Evolutionary conservation across 2,888 invertebrate species (phyloP), one percentile per base, ranked within the genome.

Genomic region (Pachymerium ferrugineum): DNA sequence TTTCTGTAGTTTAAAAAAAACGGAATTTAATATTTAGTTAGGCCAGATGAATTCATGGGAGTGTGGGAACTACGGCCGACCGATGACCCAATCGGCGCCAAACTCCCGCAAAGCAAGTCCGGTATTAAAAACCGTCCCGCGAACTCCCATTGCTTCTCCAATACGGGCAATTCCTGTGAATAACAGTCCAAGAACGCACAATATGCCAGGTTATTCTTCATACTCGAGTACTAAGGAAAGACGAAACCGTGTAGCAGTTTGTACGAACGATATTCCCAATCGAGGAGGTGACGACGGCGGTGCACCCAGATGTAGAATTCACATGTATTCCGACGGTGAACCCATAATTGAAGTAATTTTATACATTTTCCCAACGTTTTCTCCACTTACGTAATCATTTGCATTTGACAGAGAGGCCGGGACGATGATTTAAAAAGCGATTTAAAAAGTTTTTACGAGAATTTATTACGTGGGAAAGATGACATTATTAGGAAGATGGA

Each of bases 381-480:
- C 12, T n/a, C 12, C 16, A 12, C 14, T 70, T 28, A 28, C 28
- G 28, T 14, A 70, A 28, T 70, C 3, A 29, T 3, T 1, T 3
- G 19, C 14, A 28, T 29, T 25, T 29, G 4, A 4, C 29, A 70
- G 70, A 28, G 70, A 28, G 3, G 4, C 29, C 29, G 30, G 1
- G 70, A 70, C 16, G 70, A 70, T 28, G 29, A 25, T 16, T 22
- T 70, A 6, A 70, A 70, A 70, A 14, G 29, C 10, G 70, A 70
- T 70, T 30, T 70, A 14, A 70, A 70, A 29, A 12, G 30, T 30
- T 70, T 70, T 30, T 70, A 70, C n/a, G 70, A 70, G 16, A 70
- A 70, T 70, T 30, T 70, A 30, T 29, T 70, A 12, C 6, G n/a
- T 4, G 70, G 70, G 14, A 70, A 70, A 70, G 70, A 70, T 30